Percentiles rank a stretch among this genome's conserved stretches.
phyloP scores from a whole-genome alignment of 2,888 invertebrate species.

The Petrolisthes manimaculis region DNA sequence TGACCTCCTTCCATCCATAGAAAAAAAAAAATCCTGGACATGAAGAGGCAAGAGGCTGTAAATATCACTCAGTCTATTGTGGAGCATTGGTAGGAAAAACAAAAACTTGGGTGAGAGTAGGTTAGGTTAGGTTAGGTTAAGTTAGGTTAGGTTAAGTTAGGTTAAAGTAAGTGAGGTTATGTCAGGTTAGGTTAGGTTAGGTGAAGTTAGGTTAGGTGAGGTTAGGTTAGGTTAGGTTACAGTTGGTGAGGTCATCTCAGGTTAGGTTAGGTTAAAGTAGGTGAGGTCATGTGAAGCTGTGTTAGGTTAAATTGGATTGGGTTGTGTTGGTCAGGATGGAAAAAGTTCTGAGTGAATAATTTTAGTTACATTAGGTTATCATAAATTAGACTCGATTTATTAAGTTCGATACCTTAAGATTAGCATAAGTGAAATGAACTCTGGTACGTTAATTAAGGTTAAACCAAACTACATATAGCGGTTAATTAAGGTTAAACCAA shows the following conservation, averaged over 20 bases:
- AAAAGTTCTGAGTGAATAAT: not conserved
- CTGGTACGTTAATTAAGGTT: not conserved
- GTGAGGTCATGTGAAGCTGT: not conserved
- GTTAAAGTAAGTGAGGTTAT: too few species aligned
- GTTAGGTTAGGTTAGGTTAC: not conserved
- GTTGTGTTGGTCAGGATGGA: not conserved
- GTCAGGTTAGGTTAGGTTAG: too few species aligned
- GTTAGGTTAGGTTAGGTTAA: slow-evolving; percentile 6
- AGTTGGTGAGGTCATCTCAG: not conserved
- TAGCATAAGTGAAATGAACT: too few species aligned
- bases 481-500: too few species aligned
- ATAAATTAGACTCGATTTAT: too few species aligned
- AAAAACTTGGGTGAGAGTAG: not conserved
- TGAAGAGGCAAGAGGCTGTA: not conserved
- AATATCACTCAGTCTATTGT: not conserved
- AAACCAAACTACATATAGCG: too few species aligned
- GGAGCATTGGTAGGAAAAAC: too few species aligned
- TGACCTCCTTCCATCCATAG: too few species aligned
- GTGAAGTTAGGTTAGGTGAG: too few species aligned
- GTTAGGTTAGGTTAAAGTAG: not conserved
- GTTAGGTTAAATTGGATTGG: too few species aligned
- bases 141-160: slow-evolving; percentile 1
- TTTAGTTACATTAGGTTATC: not conserved
- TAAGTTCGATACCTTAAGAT: too few species aligned
- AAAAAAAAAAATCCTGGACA: not conserved